phyloP scores from a whole-genome alignment of 2,888 invertebrate genomes.

The Sminthurinus aureus region DNA sequence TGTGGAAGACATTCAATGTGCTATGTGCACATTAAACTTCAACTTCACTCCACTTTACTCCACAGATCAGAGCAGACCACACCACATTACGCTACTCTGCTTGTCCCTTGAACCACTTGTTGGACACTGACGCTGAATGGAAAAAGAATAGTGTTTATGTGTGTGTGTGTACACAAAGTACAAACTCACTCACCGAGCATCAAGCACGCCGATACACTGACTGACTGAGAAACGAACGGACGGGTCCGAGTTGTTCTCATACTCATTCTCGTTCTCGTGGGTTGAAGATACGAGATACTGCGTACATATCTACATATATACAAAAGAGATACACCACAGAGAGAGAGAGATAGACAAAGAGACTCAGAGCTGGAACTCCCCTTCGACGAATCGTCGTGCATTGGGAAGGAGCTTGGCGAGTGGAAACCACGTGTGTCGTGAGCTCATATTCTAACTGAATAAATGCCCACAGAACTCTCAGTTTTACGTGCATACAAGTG shows the following conservation, averaged over 20 bases:
- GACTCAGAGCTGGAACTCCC: neutral
- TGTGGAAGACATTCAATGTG: too few relatives aligned
- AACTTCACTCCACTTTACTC: neutral
- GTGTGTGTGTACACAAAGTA: neutral
- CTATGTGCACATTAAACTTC: too few relatives aligned
- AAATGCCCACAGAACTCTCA: neutral
- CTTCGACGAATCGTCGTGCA: neutral
- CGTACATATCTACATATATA: too few relatives aligned
- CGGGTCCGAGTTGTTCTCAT: neutral
- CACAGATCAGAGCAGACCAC: neutral
- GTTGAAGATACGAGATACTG: too few relatives aligned
- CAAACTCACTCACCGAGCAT: neutral
- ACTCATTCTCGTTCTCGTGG: neutral
- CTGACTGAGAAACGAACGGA: neutral
- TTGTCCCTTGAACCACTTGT: neutral
- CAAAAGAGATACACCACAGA: neutral
- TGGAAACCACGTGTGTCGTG: neutral
- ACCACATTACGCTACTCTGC: neutral
- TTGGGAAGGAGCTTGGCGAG: neutral
- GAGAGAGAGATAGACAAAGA: neutral
- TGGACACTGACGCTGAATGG: neutral
- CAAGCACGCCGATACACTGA: neutral
- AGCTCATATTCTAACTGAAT: neutral
- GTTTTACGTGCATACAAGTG: neutral
- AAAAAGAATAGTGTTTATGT: neutral